Evolutionary conservation across 2,113 vertebrate genomes (phyloP), one percentile per base, ranked within the genome.

Genomic region (Rhynchomys soricoides): DNA sequence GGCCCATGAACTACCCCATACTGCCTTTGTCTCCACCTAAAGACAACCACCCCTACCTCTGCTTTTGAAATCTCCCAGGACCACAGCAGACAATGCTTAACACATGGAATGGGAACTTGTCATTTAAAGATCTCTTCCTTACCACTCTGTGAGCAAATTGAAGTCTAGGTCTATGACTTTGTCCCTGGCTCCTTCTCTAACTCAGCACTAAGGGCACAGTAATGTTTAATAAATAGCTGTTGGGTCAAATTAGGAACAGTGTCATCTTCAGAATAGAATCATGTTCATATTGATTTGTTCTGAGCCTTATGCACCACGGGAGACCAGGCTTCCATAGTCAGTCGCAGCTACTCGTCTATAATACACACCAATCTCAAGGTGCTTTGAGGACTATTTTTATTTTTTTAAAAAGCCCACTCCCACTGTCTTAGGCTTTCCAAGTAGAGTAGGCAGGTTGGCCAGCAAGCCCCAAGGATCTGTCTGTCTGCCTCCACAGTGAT

Each of bases 221-320:
- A 73, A 96, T 62, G 79, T 77, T 71, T 92, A 85, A 78, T 90
- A 94, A 89, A 89, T 78, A 83, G 74, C 64, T 55, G 82, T 11
- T 91, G 74, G 70, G 94, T 88, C n/a, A 40, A 94, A 97, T 96
- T 93, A 95, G 79, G 87, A 96, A 90, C 77, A 93, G 79, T 82
- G 82, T 89, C 90, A 86, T 91, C 81, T 94, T 34, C 71, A 95
- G 85, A 95, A 95, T 86, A 86, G 95, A 96, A 94, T 94, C 93
- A 82, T 40, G 52, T 79, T 78, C 37, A 2, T 75, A 89, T 89
- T 0, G 29, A 93, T 89, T 93, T 95, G 26, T 82, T 73, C 86
- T 50, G 24, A 96, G 73, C 59, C 71, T 79, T 43, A 26, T 26
- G 66, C 93, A 86, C 71, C 89, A 78, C 81, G 52, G 52, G 91